Base-by-base conservation (phyloP, 2,113 vertebrate genomes). In the Anhinga rufa region DNA sequence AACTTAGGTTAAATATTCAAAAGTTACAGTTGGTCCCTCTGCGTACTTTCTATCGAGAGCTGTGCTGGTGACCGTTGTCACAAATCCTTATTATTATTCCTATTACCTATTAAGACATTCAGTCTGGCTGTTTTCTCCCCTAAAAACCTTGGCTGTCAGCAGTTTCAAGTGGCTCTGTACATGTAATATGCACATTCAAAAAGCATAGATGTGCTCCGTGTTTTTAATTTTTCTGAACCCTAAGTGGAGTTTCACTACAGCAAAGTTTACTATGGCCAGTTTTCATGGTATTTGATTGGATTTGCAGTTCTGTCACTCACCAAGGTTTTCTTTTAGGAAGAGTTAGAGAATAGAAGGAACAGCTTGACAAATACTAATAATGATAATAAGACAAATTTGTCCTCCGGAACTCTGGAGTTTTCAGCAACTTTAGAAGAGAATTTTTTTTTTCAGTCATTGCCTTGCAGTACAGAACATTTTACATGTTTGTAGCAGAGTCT, bases 291-390 rank as follows among this genome's bases (percentile, higher is more conserved):
- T 92, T 66, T 55, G 36, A 90, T 71, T 85, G 87, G 65, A 94
- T 94, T 94, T 95, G 74, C 62, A 92, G 38, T 51, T 80, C 86
- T 91, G 81, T 51, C 87, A 91, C 79, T 95, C 82, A 68, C 29
- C n/a, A 91, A 76, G 31, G 38, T 82, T 96, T 95, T 94, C 42
- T 95, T 90, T 85, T 77, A 86, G 60, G 54, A 84, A 77, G 75
- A 92, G 32, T 77, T 85, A 88, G 42, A 55, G 51, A 94, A 82
- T 31, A 86, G 42, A 86, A 81, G n/a, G n/a, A 88, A 86, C 74
- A 60, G 20, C n/a, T 90, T 95, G 81, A 85, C 66, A 80, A 90
- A 95, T 80, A 42, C 32, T 90, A 76, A 55, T 88, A 87, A 76
- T 65, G 52, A 79, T 85, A 68, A 42, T 44, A 77, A 90, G 58